Evolutionary conservation across 2,888 invertebrate species (phyloP).

Genomic region (Bibio marci): DNA sequence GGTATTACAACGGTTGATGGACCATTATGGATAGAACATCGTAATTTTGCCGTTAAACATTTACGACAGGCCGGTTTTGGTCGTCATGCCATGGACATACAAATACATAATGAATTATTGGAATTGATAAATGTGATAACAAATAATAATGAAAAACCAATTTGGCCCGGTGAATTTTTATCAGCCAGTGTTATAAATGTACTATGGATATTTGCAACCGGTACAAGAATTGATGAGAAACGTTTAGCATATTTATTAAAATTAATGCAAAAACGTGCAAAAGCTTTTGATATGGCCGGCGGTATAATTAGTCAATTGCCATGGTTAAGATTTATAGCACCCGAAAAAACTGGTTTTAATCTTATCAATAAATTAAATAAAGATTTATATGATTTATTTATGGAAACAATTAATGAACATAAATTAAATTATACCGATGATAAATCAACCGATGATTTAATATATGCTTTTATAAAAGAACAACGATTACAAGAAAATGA

Average conservation of each 20-base stretch:
- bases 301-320: constrained; percentile 39
- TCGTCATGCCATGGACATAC: constrained; percentile 33
- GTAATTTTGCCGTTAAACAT: constrained; percentile 35
- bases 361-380: constrained; percentile 36
- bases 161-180: constrained; percentile 28
- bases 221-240: constrained; percentile 30
- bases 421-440: constrained; percentile 29
- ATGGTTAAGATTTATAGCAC: constrained; percentile 43
- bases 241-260: constrained; percentile 29
- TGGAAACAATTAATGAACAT: constrained; percentile 39
- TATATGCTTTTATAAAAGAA: constrained; percentile 43
- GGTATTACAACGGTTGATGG: constrained; percentile 42
- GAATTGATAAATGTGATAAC: constrained; percentile 23
- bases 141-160: constrained; percentile 12
- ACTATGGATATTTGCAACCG: constrained; percentile 42
- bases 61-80: constrained; percentile 39
- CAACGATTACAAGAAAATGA: constrained; percentile 28
- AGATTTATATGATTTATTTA: constrained; percentile 35
- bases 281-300: constrained; percentile 39
- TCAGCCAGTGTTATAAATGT: constrained; percentile 44
- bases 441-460: constrained; percentile 35
- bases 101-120: constrained; percentile 36
- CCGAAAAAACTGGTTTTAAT: constrained; percentile 41
- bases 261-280: constrained; percentile 32
- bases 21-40: constrained; percentile 36